Conservation (phyloP, 1,140 invertebrate genomes). For the Drosophila suzukii region DNA sequence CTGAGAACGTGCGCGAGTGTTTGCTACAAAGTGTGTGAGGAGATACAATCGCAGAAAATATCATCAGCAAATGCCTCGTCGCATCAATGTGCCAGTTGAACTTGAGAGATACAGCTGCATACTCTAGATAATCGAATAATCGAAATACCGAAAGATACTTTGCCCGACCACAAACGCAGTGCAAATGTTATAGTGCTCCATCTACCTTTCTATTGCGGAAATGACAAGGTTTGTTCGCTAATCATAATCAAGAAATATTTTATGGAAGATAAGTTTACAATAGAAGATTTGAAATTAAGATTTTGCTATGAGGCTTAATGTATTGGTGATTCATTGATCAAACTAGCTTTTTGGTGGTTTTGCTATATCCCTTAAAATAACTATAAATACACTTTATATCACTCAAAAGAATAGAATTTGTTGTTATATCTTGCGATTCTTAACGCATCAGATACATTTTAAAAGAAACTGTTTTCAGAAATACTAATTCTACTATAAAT, state of each 20-base stretch:
- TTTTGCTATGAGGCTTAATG: neutral
- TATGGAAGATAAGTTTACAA: neutral
- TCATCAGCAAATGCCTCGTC: conserved; percentile 54
- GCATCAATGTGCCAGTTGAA: conserved; percentile 60
- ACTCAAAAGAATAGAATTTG: too few relatives aligned
- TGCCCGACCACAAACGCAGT: conserved; percentile 32
- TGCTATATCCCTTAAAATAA: too few relatives aligned
- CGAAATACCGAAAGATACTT: conserved; percentile 54
- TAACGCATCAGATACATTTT: too few relatives aligned
- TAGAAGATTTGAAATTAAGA: neutral
- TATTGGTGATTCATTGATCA: too few relatives aligned
- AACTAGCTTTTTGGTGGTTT: too few relatives aligned
- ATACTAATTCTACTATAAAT: too few relatives aligned
- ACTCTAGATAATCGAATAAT: conserved; percentile 34
- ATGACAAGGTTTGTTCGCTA: conserved; percentile 71
- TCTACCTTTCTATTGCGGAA: conserved; percentile 54
- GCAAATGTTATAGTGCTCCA: conserved; percentile 67
- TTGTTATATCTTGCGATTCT: too few relatives aligned
- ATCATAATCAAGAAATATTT: conserved; percentile 5
- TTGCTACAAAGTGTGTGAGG: conserved; percentile 61
- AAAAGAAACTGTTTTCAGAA: too few relatives aligned
- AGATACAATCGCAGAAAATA: conserved; percentile 48
- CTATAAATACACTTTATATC: too few relatives aligned
- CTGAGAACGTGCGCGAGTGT: conserved; percentile 67
- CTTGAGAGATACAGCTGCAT: conserved; percentile 53